Evolutionary conservation across 2,113 vertebrate species (phyloP).

Genomic region (Ahaetulla prasina): DNA sequence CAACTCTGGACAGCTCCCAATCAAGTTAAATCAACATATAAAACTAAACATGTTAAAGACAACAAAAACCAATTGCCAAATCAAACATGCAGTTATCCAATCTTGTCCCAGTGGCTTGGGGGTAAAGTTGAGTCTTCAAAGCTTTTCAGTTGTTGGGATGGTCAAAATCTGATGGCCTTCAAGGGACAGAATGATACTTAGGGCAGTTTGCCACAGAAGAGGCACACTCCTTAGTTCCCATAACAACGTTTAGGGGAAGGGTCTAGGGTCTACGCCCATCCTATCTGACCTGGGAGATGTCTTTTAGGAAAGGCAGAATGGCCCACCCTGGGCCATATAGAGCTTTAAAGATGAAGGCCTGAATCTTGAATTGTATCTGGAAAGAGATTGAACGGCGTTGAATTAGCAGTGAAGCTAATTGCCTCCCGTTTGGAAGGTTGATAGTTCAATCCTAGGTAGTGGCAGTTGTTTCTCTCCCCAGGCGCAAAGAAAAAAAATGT

Average conservation of each 20-base stretch:
- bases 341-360: background rate
- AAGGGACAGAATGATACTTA: background rate
- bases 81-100: background rate
- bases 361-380: background rate
- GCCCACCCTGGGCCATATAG: background rate
- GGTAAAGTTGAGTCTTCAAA: background rate
- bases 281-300: background rate
- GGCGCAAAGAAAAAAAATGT: no score
- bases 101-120: background rate
- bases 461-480: no score
- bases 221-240: background rate
- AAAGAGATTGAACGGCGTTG: background rate
- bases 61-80: background rate
- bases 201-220: background rate
- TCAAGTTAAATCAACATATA: background rate
- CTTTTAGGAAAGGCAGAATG: background rate
- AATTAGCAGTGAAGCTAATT: no score
- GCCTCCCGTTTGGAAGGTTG: no score
- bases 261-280: background rate
- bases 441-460: no score
- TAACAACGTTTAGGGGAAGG: background rate
- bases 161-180: background rate
- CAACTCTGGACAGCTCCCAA: background rate
- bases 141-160: background rate
- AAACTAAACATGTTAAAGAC: background rate